Evolutionary conservation across 2,888 invertebrate genomes (phyloP).

Genomic region (Cyrtodaria siliqua): DNA sequence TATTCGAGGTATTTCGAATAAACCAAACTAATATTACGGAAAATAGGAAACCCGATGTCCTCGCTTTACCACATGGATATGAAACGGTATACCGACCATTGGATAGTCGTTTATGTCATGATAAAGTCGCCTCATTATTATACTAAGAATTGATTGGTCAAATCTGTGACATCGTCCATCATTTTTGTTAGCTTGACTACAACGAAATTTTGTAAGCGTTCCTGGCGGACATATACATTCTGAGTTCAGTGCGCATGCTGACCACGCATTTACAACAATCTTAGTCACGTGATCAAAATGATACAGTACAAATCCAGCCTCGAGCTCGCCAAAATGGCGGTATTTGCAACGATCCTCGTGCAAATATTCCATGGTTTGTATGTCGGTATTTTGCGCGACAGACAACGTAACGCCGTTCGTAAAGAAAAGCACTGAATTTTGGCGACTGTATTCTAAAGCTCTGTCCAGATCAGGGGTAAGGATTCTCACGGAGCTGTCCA

Average conservation of each 20-base stretch:
- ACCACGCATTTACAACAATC: slow-evolving; percentile 50
- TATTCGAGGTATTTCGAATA: too few relatives aligned
- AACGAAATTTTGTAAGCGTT: slow-evolving; percentile 23
- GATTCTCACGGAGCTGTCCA: slow-evolving; percentile 57
- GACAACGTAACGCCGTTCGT: slow-evolving; percentile 41
- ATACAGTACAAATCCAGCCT: slow-evolving; percentile 59
- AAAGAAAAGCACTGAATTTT: slow-evolving; percentile 49
- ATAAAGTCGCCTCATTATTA: slow-evolving; percentile 56
- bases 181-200: slow-evolving; percentile 8
- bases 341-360: slow-evolving; percentile 57
- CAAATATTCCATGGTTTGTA: slow-evolving; percentile 42
- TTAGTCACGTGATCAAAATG: slow-evolving; percentile 52
- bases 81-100: slow-evolving; percentile 37
- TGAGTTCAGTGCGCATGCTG: slow-evolving; percentile 50
- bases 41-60: slow-evolving; percentile 47
- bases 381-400: slow-evolving; percentile 49
- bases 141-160: slow-evolving; percentile 63
- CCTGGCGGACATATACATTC: slow-evolving; percentile 50
- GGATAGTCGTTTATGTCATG: slow-evolving; percentile 61
- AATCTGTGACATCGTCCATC: slow-evolving; percentile 64
- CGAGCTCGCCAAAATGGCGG: slow-evolving; percentile 57
- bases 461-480: slow-evolving; percentile 34
- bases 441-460: slow-evolving; percentile 38
- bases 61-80: slow-evolving; percentile 48
- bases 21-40: slow-evolving; percentile 9